Evolutionary conservation across 2,888 invertebrate genomes (phyloP).

Genomic region (Eupithecia centaureata): DNA sequence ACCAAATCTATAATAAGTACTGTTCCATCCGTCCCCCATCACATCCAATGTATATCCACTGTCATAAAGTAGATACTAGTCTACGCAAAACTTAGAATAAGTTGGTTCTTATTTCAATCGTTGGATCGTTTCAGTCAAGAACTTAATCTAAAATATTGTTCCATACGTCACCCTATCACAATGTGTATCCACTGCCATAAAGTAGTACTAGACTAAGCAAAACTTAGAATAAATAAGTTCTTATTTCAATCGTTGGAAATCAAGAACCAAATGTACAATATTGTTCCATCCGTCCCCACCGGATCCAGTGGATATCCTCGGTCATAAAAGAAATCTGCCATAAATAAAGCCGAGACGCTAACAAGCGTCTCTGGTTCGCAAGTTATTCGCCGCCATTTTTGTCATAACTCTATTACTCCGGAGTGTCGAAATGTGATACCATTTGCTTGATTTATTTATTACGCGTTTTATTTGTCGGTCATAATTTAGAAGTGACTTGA

Average conservation of each 20-base stretch:
- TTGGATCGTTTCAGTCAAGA: no score
- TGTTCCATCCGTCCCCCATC: no score
- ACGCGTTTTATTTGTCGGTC: conserved; percentile 17
- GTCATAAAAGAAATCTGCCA: conserved; percentile 84
- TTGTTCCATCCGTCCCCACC: conserved; percentile 59
- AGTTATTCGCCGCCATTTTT: conserved; percentile 82
- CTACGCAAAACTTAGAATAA: no score
- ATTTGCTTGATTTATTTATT: conserved; percentile 69
- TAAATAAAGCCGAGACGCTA: conserved; percentile 83
- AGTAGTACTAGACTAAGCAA: no score
- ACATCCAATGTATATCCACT: no score
- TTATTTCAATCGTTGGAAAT: conserved; percentile 9
- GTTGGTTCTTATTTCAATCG: no score
- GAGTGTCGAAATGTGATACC: conserved; percentile 79
- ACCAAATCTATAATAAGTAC: no score
- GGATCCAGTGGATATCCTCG: conserved; percentile 67
- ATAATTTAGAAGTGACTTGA: conserved; percentile 12
- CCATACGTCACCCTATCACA: no score
- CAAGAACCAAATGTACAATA: conserved; percentile 49
- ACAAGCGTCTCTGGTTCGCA: conserved; percentile 83
- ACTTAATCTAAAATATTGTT: no score
- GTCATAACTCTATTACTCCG: conserved; percentile 81
- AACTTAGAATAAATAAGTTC: background rate
- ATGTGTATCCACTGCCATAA: no score
- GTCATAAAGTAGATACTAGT: no score